These are phyloP conservation scores for Fragum whitleyi DNA, from an alignment of 2,888 invertebrate genomes.

Conservation along the genomic window DNA sequence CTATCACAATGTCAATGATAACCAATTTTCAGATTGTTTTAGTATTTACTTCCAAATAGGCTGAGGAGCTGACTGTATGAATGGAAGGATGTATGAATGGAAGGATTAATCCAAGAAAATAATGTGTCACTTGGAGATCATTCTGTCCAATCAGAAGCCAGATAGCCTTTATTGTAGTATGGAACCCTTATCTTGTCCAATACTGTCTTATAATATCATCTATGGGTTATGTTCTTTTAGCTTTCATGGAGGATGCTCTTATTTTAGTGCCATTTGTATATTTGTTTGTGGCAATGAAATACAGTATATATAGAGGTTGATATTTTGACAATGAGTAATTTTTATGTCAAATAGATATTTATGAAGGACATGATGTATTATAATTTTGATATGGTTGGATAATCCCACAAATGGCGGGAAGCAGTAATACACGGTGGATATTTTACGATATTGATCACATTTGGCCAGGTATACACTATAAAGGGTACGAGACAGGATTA, in stretches of 20 bases:
- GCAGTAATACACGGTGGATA: not conserved
- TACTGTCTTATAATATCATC: not conserved
- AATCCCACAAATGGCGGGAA: slow-evolving; percentile 15
- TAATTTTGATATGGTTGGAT: slow-evolving; percentile 16
- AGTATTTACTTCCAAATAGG: not conserved
- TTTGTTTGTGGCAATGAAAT: too few relatives aligned
- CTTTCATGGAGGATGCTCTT: too few relatives aligned
- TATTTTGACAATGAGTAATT: too few relatives aligned
- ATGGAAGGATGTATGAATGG: not conserved
- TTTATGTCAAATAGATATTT: too few relatives aligned
- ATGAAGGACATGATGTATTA: not conserved
- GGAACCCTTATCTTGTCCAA: not conserved
- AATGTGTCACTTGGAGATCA: slow-evolving; percentile 9
- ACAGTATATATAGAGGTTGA: too few relatives aligned
- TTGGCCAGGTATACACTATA: not conserved
- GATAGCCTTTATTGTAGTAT: not conserved
- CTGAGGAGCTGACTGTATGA: not conserved
- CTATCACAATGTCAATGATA: too few relatives aligned
- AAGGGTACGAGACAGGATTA: not conserved
- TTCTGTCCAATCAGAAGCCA: not conserved
- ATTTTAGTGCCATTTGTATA: too few relatives aligned
- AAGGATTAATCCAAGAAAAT: not conserved
- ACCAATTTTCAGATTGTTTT: too few relatives aligned
- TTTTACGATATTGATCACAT: slow-evolving; percentile 18
- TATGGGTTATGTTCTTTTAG: too few relatives aligned